phyloP scores from a whole-genome alignment of 2,888 invertebrate species.

The Cheilosia variabilis region DNA sequence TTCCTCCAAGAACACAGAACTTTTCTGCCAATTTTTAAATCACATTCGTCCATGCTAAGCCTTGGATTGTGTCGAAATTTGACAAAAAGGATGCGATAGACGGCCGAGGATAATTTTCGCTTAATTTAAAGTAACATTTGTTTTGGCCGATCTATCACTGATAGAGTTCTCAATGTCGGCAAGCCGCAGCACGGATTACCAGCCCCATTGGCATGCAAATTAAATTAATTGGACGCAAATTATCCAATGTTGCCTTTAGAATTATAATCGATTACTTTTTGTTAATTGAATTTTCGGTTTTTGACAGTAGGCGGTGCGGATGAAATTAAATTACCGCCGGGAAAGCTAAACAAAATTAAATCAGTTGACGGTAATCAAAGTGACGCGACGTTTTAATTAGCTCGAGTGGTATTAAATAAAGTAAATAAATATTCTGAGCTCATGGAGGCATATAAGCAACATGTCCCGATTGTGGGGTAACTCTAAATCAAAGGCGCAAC shows the following conservation, averaged over 20 bases:
- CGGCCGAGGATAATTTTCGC: not conserved
- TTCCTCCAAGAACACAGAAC: too few relatives aligned
- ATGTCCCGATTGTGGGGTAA: too few relatives aligned
- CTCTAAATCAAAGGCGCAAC: too few relatives aligned
- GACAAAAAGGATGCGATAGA: too few relatives aligned
- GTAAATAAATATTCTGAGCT: not conserved
- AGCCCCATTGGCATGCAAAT: conserved; percentile 29
- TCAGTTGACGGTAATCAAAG: not conserved
- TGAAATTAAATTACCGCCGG: conserved; percentile 20
- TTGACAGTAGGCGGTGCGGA: conserved; percentile 13
- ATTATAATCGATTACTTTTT: conserved; percentile 56
- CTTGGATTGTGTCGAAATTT: too few relatives aligned
- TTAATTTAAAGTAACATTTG: conserved; percentile 20
- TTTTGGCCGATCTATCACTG: not conserved
- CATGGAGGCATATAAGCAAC: too few relatives aligned
- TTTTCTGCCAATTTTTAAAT: too few relatives aligned
- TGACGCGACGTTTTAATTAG: not conserved
- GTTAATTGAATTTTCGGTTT: conserved; percentile 59
- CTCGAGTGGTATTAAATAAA: not conserved
- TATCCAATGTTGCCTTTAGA: conserved; percentile 21
- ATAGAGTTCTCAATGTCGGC: not conserved
- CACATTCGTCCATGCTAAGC: too few relatives aligned
- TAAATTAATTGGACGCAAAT: conserved; percentile 24
- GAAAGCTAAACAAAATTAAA: not conserved
- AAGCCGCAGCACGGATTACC: not conserved